phyloP scores from a whole-genome alignment of 2,888 invertebrate genomes.

The Allophyes oxyacanthae region DNA sequence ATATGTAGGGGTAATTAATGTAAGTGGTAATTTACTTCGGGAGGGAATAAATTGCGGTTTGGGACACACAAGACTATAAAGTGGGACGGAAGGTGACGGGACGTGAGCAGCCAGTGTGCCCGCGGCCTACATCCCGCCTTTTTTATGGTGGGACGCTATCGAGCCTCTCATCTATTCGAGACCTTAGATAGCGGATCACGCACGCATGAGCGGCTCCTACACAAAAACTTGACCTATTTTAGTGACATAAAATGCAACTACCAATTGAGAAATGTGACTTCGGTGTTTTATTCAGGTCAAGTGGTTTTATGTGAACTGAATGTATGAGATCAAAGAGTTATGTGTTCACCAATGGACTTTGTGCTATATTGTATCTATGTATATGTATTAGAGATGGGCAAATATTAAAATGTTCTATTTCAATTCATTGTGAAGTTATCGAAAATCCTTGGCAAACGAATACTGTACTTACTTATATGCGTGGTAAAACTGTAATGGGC shows the following conservation, averaged over 20 bases:
- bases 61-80: constrained; percentile 81
- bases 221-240: constrained; percentile 81
- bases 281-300: constrained; percentile 58
- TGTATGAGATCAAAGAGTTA: constrained; percentile 45
- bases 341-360: constrained; percentile 25
- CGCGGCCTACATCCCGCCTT: constrained; percentile 81
- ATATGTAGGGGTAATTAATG: constrained; percentile 69
- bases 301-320: constrained; percentile 50
- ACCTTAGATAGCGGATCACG: constrained; percentile 84
- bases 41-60: constrained; percentile 80
- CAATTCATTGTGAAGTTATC: neutral
- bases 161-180: constrained; percentile 80
- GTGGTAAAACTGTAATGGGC: too few relatives aligned
- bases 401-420: constrained; percentile 4
- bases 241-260: constrained; percentile 68
- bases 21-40: constrained; percentile 65
- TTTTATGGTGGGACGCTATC: constrained; percentile 87
- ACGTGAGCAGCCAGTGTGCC: constrained; percentile 64
- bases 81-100: constrained; percentile 79
- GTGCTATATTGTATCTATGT: constrained; percentile 27
- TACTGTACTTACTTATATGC: too few relatives aligned
- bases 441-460: too few relatives aligned
- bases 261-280: constrained; percentile 64
- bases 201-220: constrained; percentile 73
- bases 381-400: neutral